Percentiles rank a stretch among this genome's conserved stretches.
Conservation (phyloP, 1,140 invertebrate genomes). For the Stegodyphus mimosarum region DNA sequence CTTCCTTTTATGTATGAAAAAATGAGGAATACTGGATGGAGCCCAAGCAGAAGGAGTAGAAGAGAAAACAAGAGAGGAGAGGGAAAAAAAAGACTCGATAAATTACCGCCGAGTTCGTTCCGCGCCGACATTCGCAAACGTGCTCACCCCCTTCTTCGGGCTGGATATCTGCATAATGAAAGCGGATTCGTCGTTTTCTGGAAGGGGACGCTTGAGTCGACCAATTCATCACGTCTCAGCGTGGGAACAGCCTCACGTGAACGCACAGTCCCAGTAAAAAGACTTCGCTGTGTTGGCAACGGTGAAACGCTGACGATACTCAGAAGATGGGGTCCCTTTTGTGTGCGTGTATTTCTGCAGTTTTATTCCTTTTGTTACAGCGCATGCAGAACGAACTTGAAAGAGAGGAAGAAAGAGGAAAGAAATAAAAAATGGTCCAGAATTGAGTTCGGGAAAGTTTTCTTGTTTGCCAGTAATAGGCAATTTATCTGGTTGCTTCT, state of each 20-base stretch:
- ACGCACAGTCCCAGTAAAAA: slow-evolving; percentile 7
- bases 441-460: slow-evolving; percentile 29
- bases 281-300: slow-evolving; percentile 19
- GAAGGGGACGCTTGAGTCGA: background rate
- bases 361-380: slow-evolving; percentile 37
- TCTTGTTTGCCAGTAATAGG: slow-evolving; percentile 50
- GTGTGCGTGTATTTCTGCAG: background rate
- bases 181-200: background rate
- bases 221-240: slow-evolving; percentile 41
- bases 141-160: background rate
- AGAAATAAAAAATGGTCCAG: slow-evolving; percentile 31
- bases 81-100: no score
- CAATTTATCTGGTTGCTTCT: slow-evolving; percentile 41
- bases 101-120: no score
- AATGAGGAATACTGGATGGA: no score
- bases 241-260: slow-evolving; percentile 49
- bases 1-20: no score
- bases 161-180: slow-evolving; percentile 47
- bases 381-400: slow-evolving; percentile 1
- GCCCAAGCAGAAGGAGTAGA: no score
- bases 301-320: slow-evolving; percentile 24
- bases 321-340: slow-evolving; percentile 22
- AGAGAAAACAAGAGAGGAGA: no score
- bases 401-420: background rate
- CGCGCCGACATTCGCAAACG: no score